Conservation (phyloP, 2,888 invertebrate genomes). For the Pimpla rufipes region DNA sequence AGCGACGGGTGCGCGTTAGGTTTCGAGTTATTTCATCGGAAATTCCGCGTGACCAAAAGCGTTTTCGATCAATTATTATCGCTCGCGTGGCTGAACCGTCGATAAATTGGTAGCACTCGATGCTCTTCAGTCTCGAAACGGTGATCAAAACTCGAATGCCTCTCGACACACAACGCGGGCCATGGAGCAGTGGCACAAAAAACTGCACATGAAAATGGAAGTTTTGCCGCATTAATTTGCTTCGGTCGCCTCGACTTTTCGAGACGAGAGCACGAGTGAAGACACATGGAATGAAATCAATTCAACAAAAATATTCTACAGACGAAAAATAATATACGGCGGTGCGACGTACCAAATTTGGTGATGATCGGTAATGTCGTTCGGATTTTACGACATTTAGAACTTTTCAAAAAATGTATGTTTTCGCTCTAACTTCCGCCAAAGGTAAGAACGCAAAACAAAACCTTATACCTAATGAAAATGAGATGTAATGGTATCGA, state of each 20-base stretch:
- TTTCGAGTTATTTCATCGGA: constrained; percentile 74
- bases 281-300: too few species aligned
- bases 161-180: not conserved
- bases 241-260: constrained; percentile 1
- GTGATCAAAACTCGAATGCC: not conserved
- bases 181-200: not conserved
- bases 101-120: constrained; percentile 11
- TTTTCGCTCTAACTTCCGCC: too few species aligned
- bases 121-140: not conserved
- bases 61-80: constrained; percentile 46
- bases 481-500: too few species aligned
- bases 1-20: constrained; percentile 26
- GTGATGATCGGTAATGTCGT: too few species aligned
- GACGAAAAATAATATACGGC: too few species aligned
- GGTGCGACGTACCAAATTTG: too few species aligned
- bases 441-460: too few species aligned
- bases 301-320: too few species aligned
- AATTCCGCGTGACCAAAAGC: constrained; percentile 40
- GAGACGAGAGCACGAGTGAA: constrained; percentile 17
- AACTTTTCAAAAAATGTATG: too few species aligned
- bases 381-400: too few species aligned
- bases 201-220: not conserved
- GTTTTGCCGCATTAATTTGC: constrained; percentile 18
- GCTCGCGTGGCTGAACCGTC: not conserved
- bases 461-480: too few species aligned